phyloP scores from a whole-genome alignment of 64 coral and sea anemone genomes.

The Dendronephthya gigantea region DNA sequence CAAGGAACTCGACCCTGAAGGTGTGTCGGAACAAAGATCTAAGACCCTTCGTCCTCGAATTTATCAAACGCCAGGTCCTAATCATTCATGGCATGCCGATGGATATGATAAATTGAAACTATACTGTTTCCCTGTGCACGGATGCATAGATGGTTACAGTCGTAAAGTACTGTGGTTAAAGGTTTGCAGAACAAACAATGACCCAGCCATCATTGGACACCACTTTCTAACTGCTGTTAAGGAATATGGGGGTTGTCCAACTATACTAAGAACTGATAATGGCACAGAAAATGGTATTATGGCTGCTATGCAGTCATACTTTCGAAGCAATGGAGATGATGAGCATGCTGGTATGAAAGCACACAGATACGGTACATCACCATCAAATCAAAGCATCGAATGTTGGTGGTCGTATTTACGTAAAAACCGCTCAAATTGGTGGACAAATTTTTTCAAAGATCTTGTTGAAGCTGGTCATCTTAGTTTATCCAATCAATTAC shows the following conservation, averaged over 20 bases:
- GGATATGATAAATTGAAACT: conserved; percentile 9
- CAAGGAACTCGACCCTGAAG: conserved; percentile 15
- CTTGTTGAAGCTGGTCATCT: conserved; percentile 5
- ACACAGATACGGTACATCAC: conserved; percentile 1
- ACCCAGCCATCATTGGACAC: not conserved
- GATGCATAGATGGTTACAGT: conserved; percentile 8
- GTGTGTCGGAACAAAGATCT: not conserved
- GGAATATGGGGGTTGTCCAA: conserved; percentile 11
- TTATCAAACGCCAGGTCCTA: not conserved
- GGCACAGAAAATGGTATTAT: conserved; percentile 13
- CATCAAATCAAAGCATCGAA: not conserved
- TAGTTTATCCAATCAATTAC: conserved; percentile 1
- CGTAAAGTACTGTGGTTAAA: not conserved
- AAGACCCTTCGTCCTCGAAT: not conserved
- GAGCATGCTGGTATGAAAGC: not conserved
- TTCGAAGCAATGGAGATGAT: not conserved
- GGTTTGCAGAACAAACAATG: conserved; percentile 4
- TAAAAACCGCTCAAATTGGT: conserved; percentile 5
- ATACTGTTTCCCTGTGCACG: not conserved
- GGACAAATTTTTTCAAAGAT: conserved; percentile 13
- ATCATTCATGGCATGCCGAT: conserved; percentile 17
- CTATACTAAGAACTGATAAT: conserved; percentile 3
- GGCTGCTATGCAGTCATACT: conserved; percentile 7
- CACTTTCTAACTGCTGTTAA: not conserved
- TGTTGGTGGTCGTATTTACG: not conserved